Percentiles rank a stretch among this genome's conserved stretches.
phyloP scores from a whole-genome alignment of 2,888 invertebrate genomes.

The Neria commutata region DNA sequence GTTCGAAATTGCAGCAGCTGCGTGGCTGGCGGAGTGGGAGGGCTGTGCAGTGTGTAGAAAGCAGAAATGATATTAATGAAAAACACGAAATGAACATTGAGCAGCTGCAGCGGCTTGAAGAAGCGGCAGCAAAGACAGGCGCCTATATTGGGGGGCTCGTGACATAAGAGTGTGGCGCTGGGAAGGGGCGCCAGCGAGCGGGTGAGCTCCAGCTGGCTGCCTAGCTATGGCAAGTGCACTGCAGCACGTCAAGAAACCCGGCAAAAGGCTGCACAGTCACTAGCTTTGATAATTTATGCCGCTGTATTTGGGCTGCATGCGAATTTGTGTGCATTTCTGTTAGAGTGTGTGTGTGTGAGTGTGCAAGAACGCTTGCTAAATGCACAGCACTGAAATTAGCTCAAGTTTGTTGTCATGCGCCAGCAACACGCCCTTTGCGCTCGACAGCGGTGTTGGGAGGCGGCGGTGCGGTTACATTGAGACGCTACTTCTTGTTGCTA shows the following conservation, averaged over 20 bases:
- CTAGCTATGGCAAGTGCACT: too few species aligned
- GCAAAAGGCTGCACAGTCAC: background rate
- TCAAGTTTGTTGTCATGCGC: slow-evolving; percentile 18
- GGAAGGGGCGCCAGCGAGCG: background rate
- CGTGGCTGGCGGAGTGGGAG: background rate
- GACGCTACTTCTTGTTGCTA: slow-evolving; percentile 19
- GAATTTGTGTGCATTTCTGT: background rate
- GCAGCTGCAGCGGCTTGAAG: background rate
- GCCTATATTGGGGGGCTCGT: too few species aligned
- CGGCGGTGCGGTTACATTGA: too few species aligned
- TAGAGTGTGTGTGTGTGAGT: background rate
- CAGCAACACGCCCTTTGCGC: too few species aligned
- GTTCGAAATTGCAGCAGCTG: background rate
- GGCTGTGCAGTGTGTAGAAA: background rate
- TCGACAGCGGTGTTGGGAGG: too few species aligned
- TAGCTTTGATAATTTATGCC: slow-evolving; percentile 1
- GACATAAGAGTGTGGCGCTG: too few species aligned
- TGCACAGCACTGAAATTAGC: background rate
- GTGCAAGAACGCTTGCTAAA: background rate
- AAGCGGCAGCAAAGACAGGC: background rate
- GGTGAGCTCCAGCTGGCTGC: background rate
- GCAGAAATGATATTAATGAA: background rate
- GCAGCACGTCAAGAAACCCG: too few species aligned
- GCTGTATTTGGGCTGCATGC: background rate
- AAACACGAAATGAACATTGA: background rate